These are phyloP conservation scores for Loriculus beryllinus DNA, from an alignment of 2,797 vertebrate genomes.

Conservation along the genomic window DNA sequence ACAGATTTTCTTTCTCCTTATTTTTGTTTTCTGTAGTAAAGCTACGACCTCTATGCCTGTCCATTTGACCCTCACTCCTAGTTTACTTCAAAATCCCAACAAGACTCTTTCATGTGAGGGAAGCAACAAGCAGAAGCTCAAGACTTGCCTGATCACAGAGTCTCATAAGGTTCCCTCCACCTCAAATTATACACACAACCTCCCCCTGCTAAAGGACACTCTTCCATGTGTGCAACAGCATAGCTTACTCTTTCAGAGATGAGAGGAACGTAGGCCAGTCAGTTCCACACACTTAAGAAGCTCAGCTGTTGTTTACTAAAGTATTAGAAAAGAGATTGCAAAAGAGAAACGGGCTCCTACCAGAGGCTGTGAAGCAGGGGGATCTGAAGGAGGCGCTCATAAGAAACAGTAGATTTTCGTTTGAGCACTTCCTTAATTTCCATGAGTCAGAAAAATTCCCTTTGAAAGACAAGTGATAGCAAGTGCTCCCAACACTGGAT, in stretches of 20 bases:
- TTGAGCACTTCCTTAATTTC: background rate
- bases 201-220: background rate
- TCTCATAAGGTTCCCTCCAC: background rate
- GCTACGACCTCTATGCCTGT: background rate
- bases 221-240: background rate
- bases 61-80: background rate
- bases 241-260: background rate
- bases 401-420: background rate
- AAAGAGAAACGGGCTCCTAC: background rate
- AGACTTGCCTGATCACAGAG: background rate
- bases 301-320: conserved; percentile 32
- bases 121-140: background rate
- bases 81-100: background rate
- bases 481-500: background rate
- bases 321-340: conserved; percentile 9
- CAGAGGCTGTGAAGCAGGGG: background rate
- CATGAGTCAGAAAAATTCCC: background rate
- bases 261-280: background rate
- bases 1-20: background rate
- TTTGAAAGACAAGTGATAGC: background rate
- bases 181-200: background rate
- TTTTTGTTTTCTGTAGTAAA: background rate
- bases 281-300: background rate
- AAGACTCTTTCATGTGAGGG: background rate
- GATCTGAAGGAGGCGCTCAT: background rate